Evolutionary conservation across 2,797 vertebrate genomes (phyloP), one percentile per base, ranked within the genome.

Genomic region (Remorina albescens): DNA sequence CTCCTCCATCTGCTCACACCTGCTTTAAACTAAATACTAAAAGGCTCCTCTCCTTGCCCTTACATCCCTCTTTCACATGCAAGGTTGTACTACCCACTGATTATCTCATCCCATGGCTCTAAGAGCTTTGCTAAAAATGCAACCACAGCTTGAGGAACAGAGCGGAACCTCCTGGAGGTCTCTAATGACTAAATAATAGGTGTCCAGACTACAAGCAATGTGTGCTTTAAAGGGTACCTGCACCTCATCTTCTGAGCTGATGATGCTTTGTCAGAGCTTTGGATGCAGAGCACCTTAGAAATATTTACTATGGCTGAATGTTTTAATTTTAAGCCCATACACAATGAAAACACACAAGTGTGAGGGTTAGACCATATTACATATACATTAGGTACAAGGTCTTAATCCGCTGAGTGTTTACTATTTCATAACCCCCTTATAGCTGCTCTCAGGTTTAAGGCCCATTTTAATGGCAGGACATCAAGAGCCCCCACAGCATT

Each of bases 151-250:
- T 28, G 71, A 83, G 71, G 68, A 72, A 23, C 60, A 18, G 58
- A 15, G 32, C 74, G 8, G 68, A 25, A 68, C 82, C 72, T 76
- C 73, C 76, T 81, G 84, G 84, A 90, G 88, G 88, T 89, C 81
- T 71, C 46, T 71, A 74, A 88, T 63, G 76, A 68, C 72, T 51
- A 72, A 87, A 85, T 87, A 86, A 88, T 82, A 78, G 47, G 26
- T 82, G 79, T 88, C 76, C 16, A 56, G 70, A 56, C 76, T 62
- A 16, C 9, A 49, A 67, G 67, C 49, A 67, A 82, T 67, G 63
- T 76, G 73, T 67, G 80, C 76, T 76, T 84, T 79, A 15, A 67
- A 64, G 44, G 73, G 63, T 26, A 78, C 71, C 78, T 84, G 77
- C 36, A 8, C 71, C 76, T 67, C 66, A 72, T 78, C 81, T 66